These are phyloP conservation scores for Colletes latitarsis DNA, from an alignment of 1,140 invertebrate species.

Conservation along the genomic window DNA sequence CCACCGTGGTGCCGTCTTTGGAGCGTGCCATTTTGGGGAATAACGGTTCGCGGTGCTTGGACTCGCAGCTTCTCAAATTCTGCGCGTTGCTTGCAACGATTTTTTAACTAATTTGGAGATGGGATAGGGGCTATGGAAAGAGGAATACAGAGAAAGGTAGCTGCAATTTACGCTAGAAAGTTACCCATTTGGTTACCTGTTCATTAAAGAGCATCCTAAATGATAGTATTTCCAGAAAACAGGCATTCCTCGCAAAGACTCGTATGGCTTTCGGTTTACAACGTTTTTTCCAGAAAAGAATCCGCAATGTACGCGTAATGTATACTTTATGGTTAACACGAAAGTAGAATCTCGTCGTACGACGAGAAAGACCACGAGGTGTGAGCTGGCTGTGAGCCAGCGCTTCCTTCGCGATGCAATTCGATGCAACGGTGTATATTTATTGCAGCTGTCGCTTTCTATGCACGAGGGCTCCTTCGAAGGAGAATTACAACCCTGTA, in stretches of 20 bases:
- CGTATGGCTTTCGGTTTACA: background rate
- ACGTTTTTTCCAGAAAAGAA: background rate
- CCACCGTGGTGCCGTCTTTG: no score
- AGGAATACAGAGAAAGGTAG: no score
- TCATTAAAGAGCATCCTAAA: no score
- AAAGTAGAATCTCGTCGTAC: conserved; percentile 9
- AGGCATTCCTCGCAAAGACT: no score
- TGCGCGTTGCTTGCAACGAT: background rate
- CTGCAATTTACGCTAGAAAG: no score
- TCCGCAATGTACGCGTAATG: conserved; percentile 23
- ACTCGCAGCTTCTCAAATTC: no score
- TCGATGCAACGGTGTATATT: conserved; percentile 52
- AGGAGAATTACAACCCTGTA: conserved; percentile 57
- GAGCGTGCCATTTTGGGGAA: no score
- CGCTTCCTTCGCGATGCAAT: conserved; percentile 43
- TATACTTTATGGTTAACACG: conserved; percentile 32
- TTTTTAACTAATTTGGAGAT: background rate
- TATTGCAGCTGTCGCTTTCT: conserved; percentile 56
- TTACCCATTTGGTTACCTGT: no score
- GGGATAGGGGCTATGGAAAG: no score
- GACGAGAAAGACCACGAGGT: conserved; percentile 13
- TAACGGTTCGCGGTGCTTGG: no score
- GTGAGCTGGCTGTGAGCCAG: conserved; percentile 29
- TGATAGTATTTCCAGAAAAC: background rate
- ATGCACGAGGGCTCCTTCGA: conserved; percentile 34